Base-by-base conservation (phyloP, 2,797 vertebrate genomes). In the Hephaestus fuliginosus region DNA sequence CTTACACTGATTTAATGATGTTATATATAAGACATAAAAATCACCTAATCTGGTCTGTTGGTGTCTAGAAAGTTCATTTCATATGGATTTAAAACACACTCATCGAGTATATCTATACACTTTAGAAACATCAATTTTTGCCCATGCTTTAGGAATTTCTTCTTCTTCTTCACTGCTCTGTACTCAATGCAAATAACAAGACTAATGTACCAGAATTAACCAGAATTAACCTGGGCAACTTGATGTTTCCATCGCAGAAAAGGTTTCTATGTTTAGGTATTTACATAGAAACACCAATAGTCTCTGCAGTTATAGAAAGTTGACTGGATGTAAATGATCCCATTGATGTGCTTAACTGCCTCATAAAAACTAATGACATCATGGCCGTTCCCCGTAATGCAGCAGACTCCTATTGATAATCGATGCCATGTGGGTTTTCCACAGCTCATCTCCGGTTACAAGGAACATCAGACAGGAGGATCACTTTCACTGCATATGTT, bases 401-500 rank as follows among this genome's bases (percentile, higher is more conserved):
- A 58, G 17, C 8, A 25, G 5, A 43, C 49, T 77, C 20, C 22
- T 53, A 73, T 60, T 70, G 87, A 67, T 76, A 75, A 83, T 81
- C 65, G 8, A 85, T 79, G 13, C 60, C 65, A 57, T 20, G 69
- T 77, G 60, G 15, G 58, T 53, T 17, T 33, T 7, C 30, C 28
- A 39, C 53, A 22, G 60, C 55, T 33, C 12, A 2, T 69, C 73
- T 83, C 70, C 10, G 70, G 60, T 87, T 82, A 76, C 81, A 6
- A 2, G 10, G 49, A 57, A 62, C 77, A 67, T 73, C 56, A 17
- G 39, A 36, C 14, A 2, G 5, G 56, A 65, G 64, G 70, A 84
- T 84, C 61, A 2, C n/a, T 74, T 78, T 76, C 76, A 48, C 30
- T 1, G 48, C 68, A 78, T n/a, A 12, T 14, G 44, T 0, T 80